These are phyloP conservation scores for Ianthella basta DNA, from an alignment of 37 sponge, comb jelly and placozoan species.

Conservation along the genomic window DNA sequence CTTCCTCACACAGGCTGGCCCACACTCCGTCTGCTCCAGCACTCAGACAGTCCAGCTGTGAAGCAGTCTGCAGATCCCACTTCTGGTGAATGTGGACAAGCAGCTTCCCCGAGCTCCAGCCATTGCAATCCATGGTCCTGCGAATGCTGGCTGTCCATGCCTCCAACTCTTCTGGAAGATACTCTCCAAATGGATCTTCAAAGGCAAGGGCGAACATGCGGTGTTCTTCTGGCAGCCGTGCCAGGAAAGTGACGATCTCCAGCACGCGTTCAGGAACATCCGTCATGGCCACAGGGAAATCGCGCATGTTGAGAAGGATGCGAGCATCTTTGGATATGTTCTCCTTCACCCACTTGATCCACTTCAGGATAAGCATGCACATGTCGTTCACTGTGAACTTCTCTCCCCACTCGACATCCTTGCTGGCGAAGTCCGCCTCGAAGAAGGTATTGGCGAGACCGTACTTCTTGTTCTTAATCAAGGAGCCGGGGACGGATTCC, in stretches of 20 bases:
- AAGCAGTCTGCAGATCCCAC: conserved; percentile 77
- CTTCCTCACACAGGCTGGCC: conserved; percentile 87
- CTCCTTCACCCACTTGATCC: conserved; percentile 57
- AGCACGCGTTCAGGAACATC: conserved; percentile 61
- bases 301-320: conserved; percentile 80
- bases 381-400: conserved; percentile 65
- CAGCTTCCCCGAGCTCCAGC: conserved; percentile 71
- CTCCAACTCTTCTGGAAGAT: conserved; percentile 78
- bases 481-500: conserved; percentile 53
- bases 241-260: conserved; percentile 58
- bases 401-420: conserved; percentile 45
- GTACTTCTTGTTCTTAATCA: conserved; percentile 74
- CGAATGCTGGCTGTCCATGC: conserved; percentile 79
- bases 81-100: conserved; percentile 82
- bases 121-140: conserved; percentile 66
- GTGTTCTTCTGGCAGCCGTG: conserved; percentile 48
- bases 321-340: conserved; percentile 46
- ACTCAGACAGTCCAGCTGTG: conserved; percentile 74
- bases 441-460: conserved; percentile 69
- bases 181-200: conserved; percentile 82
- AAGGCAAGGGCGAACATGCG: conserved; percentile 62
- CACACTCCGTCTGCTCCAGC: conserved; percentile 88
- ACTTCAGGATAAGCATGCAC: conserved; percentile 58
- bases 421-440: conserved; percentile 65
- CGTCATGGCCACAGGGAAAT: conserved; percentile 72